Evolutionary conservation across 2,113 vertebrate species (phyloP).

Genomic region (Nesospiza acunhae): DNA sequence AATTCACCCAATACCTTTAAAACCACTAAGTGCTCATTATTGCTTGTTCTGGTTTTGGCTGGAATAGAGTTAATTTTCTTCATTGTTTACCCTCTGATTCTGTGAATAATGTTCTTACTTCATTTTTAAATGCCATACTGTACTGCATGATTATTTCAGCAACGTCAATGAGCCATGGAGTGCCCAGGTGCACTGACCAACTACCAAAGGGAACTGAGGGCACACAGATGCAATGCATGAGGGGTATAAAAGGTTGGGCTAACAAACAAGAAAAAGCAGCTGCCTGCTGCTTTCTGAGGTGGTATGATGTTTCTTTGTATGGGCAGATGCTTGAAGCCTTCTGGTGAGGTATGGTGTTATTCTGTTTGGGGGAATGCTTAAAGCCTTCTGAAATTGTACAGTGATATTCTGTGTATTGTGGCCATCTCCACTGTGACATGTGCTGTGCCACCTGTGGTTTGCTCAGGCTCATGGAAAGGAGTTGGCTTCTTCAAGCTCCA

Average conservation of each 20-base stretch:
- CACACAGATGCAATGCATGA: not conserved
- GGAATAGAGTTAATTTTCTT: not conserved
- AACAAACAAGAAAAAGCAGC: not conserved
- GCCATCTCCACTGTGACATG: not conserved
- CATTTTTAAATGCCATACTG: slow-evolving; percentile 46
- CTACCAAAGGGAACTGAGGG: not conserved
- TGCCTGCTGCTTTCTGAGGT: too few species aligned
- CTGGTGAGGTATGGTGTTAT: not conserved
- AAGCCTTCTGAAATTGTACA: not conserved
- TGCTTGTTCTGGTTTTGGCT: not conserved
- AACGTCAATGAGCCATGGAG: not conserved
- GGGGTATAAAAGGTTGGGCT: not conserved
- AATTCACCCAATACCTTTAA: slow-evolving; percentile 36
- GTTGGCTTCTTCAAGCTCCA: not conserved
- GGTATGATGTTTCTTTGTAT: not conserved
- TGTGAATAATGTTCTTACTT: slow-evolving; percentile 50
- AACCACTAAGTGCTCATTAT: slow-evolving; percentile 38
- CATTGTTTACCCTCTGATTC: not conserved
- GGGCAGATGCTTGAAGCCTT: too few species aligned
- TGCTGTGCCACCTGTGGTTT: not conserved
- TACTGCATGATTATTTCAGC: slow-evolving; percentile 54
- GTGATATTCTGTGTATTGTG: not conserved
- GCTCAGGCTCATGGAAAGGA: not conserved
- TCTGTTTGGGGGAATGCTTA: not conserved
- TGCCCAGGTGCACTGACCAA: not conserved